Conservation (phyloP, 2,113 vertebrate species). For the Hyaena hyaena region DNA sequence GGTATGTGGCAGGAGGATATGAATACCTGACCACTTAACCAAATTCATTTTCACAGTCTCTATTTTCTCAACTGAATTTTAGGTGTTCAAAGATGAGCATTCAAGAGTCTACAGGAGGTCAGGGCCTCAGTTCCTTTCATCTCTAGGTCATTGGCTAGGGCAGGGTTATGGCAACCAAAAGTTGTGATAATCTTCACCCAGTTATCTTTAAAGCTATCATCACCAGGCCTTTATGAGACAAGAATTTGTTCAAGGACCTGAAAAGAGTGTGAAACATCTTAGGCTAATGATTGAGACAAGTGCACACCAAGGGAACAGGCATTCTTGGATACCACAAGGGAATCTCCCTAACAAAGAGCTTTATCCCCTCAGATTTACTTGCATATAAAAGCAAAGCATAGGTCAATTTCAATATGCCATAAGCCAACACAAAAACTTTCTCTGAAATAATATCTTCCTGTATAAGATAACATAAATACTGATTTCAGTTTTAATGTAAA, state of each 20-base stretch:
- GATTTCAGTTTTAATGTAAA: neutral
- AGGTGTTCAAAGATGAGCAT: conserved; percentile 36
- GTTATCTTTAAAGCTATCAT: conserved; percentile 66
- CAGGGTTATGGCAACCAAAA: conserved; percentile 23
- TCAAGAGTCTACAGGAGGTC: neutral
- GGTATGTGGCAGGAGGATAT: neutral
- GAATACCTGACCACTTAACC: conserved; percentile 13
- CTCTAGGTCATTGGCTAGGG: conserved; percentile 41
- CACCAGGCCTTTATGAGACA: conserved; percentile 40
- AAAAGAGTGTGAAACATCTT: conserved; percentile 33
- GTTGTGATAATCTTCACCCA: conserved; percentile 46
- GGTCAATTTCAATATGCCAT: neutral
- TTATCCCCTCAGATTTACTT: neutral
- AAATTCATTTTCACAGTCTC: conserved; percentile 50
- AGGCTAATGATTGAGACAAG: neutral
- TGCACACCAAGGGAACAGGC: neutral
- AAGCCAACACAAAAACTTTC: neutral
- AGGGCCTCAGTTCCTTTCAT: conserved; percentile 4
- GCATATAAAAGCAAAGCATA: neutral
- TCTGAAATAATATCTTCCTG: neutral
- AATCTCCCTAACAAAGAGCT: neutral
- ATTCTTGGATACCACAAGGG: neutral
- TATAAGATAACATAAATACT: neutral
- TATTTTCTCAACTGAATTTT: conserved; percentile 48
- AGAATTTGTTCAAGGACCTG: conserved; percentile 17